Conservation (phyloP, 1,140 invertebrate species). For the Spodoptera litura region DNA sequence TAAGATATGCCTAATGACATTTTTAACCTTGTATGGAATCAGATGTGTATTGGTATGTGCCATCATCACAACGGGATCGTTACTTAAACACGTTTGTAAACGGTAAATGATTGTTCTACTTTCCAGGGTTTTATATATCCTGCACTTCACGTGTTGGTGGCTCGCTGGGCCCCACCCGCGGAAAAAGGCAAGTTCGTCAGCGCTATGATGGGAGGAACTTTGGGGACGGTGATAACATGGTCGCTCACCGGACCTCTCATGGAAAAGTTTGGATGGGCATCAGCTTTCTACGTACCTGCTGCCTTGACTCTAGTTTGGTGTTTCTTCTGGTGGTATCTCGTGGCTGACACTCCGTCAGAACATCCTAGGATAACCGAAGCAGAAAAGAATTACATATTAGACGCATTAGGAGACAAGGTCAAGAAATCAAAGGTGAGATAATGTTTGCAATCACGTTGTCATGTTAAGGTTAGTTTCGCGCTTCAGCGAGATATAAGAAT, state of each 20-base stretch:
- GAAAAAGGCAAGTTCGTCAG: constrained; percentile 92
- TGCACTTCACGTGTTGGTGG: constrained; percentile 90
- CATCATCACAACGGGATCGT: not conserved
- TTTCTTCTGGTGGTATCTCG: constrained; percentile 88
- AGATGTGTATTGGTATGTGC: not conserved
- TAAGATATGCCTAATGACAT: not conserved
- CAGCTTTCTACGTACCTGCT: constrained; percentile 91
- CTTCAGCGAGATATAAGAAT: constrained; percentile 8
- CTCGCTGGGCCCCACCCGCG: constrained; percentile 91
- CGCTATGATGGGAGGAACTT: constrained; percentile 91
- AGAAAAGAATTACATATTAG: constrained; percentile 87
- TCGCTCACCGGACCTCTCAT: constrained; percentile 89
- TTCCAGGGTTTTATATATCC: constrained; percentile 91
- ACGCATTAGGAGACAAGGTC: constrained; percentile 78
- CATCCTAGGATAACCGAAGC: constrained; percentile 92
- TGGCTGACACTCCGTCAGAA: constrained; percentile 90
- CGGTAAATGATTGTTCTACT: constrained; percentile 21
- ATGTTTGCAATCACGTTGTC: constrained; percentile 49
- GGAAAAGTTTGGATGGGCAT: constrained; percentile 89
- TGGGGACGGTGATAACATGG: constrained; percentile 92
- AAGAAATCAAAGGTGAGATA: constrained; percentile 74
- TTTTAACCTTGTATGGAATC: not conserved
- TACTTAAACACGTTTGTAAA: constrained; percentile 15
- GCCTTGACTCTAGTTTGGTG: constrained; percentile 88
- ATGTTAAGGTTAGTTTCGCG: constrained; percentile 44